These are phyloP conservation scores for Pachypanchax playfairii DNA, from an alignment of 2,113 vertebrate species.

Conservation along the genomic window DNA sequence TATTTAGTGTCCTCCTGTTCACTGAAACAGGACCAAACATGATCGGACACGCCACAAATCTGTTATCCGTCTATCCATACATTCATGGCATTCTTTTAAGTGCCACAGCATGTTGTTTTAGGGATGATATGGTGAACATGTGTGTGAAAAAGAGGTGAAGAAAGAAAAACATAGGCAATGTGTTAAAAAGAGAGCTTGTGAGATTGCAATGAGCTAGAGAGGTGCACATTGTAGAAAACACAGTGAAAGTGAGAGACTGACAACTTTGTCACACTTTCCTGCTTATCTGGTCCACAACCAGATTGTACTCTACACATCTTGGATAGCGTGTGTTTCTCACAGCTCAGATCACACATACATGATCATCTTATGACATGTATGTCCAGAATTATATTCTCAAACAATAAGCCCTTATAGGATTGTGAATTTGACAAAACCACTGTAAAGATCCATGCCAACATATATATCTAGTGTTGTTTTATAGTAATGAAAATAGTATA, in stretches of 20 bases:
- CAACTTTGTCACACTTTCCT: constrained; percentile 43
- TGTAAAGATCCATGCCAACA: no score
- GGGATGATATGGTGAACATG: neutral
- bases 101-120: neutral
- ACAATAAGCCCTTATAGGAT: neutral
- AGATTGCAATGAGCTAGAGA: constrained; percentile 9
- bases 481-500: neutral
- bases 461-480: constrained; percentile 9
- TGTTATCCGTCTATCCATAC: neutral
- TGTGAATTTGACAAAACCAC: neutral
- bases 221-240: constrained; percentile 4
- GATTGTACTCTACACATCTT: constrained; percentile 14
- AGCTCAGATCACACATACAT: constrained; percentile 4
- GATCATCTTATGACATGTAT: no score
- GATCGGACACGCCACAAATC: neutral
- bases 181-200: neutral
- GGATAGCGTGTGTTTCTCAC: constrained; percentile 20
- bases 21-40: neutral
- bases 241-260: constrained; percentile 17
- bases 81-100: neutral
- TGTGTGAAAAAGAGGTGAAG: neutral
- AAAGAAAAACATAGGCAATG: neutral
- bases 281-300: constrained; percentile 35
- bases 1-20: neutral
- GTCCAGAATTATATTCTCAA: no score